A percentile compares a stretch with the other conserved stretches of the same genome.
These are phyloP conservation scores for Ambastaia sidthimunki DNA, from an alignment of 2,797 vertebrate species.

Conservation along the genomic window DNA sequence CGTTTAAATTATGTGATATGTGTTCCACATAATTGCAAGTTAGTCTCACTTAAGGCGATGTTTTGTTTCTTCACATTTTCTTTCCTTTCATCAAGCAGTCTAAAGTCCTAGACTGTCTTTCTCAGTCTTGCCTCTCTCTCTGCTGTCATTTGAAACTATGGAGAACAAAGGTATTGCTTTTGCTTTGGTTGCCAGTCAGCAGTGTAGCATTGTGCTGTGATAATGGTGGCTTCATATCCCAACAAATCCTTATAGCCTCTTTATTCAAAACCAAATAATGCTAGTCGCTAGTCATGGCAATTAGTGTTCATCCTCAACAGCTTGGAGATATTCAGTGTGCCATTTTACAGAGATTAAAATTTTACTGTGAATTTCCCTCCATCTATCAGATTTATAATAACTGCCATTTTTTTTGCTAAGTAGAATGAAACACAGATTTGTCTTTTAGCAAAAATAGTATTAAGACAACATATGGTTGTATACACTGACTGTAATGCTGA, in stretches of 20 bases:
- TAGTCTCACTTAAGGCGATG: not conserved
- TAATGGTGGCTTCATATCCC: conserved; percentile 29
- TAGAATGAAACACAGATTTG: conserved; percentile 1
- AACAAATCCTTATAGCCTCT: conserved; percentile 14
- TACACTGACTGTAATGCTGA: conserved; percentile 42
- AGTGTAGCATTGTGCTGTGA: conserved; percentile 47
- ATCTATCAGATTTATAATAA: not conserved
- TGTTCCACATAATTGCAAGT: not conserved
- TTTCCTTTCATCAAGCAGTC: conserved; percentile 71
- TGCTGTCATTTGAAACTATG: conserved; percentile 84
- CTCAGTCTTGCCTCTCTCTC: conserved; percentile 82
- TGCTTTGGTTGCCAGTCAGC: conserved; percentile 41
- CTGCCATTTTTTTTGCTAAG: not conserved
- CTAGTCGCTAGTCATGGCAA: not conserved
- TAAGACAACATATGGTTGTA: conserved; percentile 32
- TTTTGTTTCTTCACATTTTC: conserved; percentile 57
- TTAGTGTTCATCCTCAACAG: conserved; percentile 1
- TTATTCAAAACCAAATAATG: conserved; percentile 19
- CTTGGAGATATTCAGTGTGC: conserved; percentile 21
- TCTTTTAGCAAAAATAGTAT: conserved; percentile 18
- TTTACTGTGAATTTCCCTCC: conserved; percentile 21
- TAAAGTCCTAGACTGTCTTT: conserved; percentile 79
- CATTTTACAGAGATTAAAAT: conserved; percentile 29
- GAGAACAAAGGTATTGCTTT: conserved; percentile 81
- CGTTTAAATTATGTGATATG: too few relatives aligned